Evolutionary conservation across 2,888 invertebrate species (phyloP).

Genomic region (Drosophila kanekoi): DNA sequence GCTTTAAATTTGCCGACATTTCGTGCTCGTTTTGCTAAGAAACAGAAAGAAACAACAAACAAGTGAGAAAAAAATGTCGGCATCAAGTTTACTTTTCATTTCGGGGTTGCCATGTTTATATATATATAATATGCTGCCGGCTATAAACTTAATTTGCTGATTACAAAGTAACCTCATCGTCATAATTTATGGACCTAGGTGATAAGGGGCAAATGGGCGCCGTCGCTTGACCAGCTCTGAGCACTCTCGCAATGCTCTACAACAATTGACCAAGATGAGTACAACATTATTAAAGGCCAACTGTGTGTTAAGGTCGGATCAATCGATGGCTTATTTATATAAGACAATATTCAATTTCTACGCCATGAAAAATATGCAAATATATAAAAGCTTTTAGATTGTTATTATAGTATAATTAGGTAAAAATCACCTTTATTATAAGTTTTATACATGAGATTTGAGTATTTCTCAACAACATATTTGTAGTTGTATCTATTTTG

Average conservation of each 20-base stretch:
- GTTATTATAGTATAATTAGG: too few relatives aligned
- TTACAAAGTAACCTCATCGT: conserved; percentile 73
- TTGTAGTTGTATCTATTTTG: too few relatives aligned
- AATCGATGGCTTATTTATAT: too few relatives aligned
- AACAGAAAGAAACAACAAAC: conserved; percentile 17
- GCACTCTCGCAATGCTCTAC: conserved; percentile 26
- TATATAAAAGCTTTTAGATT: too few relatives aligned
- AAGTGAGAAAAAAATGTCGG: conserved; percentile 27
- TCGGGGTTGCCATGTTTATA: conserved; percentile 28
- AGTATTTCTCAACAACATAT: too few relatives aligned
- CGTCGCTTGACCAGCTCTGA: conserved; percentile 34
- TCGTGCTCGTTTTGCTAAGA: conserved; percentile 23
- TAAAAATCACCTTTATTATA: too few relatives aligned
- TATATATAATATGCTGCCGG: conserved; percentile 54
- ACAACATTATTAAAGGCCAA: too few relatives aligned
- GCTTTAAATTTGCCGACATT: conserved; percentile 48
- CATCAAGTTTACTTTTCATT: conserved; percentile 63
- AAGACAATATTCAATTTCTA: too few relatives aligned
- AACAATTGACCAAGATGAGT: neutral
- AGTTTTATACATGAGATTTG: too few relatives aligned
- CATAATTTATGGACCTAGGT: conserved; percentile 73
- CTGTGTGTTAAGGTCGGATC: too few relatives aligned
- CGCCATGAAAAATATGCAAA: too few relatives aligned
- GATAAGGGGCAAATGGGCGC: conserved; percentile 60
- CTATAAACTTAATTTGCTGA: conserved; percentile 78